phyloP scores from a whole-genome alignment of 2,888 invertebrate genomes.

The Orthosia gracilis region DNA sequence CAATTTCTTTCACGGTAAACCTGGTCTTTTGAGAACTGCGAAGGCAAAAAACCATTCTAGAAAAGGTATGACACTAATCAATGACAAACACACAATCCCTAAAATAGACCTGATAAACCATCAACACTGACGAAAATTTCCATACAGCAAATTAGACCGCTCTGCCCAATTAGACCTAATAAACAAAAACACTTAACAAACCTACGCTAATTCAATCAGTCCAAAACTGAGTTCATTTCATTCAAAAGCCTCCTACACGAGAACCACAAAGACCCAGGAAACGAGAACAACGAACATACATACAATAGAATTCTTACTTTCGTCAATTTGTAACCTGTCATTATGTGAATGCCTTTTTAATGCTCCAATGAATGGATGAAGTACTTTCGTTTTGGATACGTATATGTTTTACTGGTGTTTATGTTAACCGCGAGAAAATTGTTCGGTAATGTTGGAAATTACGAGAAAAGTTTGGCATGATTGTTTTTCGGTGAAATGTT shows the following conservation, averaged over 20 bases:
- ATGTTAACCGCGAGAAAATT: constrained; percentile 32
- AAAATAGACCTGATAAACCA: constrained; percentile 34
- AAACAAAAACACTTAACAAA: constrained; percentile 55
- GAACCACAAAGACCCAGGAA: constrained; percentile 48
- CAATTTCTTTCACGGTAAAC: not conserved
- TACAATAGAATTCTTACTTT: constrained; percentile 83
- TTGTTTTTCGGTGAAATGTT: constrained; percentile 3
- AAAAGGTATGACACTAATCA: not conserved
- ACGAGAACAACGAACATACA: constrained; percentile 60
- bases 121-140: not conserved
- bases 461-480: not conserved
- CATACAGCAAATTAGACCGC: constrained; percentile 30
- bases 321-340: constrained; percentile 85
- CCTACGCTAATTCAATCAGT: constrained; percentile 62
- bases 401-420: constrained; percentile 56
- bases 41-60: not conserved
- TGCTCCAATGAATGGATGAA: constrained; percentile 81
- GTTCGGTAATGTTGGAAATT: constrained; percentile 28
- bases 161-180: constrained; percentile 43
- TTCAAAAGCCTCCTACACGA: constrained; percentile 65
- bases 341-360: constrained; percentile 80
- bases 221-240: constrained; percentile 42
- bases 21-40: not conserved
- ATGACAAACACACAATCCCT: constrained; percentile 5
- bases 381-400: constrained; percentile 76